Base-by-base conservation (phyloP, 2,888 invertebrate species). In the Tuberolachnus salignus region DNA sequence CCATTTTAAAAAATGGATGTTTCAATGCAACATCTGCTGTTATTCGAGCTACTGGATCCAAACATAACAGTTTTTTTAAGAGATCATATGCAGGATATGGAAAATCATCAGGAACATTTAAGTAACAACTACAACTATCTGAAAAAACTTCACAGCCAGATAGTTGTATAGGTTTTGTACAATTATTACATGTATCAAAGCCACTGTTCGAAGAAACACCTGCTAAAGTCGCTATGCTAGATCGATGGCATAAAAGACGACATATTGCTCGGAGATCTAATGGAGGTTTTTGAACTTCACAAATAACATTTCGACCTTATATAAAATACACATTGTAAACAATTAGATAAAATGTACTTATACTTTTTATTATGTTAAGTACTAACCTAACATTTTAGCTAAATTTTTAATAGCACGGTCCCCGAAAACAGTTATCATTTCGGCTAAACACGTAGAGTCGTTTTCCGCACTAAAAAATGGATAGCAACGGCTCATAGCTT, bases 381-480 rank as follows among this genome's bases (percentile, higher is more conserved):
- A 82, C 84, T 84, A 85, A 91, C 92, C 92, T 81, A 93, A 88
- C 82, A 89, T 87, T 80, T 85, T 84, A 0, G 94, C 94, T 80
- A 92, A 89, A 81, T 88, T 87, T 82, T 90, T 89, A 83, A 95
- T 89, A 82, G 89, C 87, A 64, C 87, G 88, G 75, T 91, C 90
- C 34, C 95, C 95, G 84, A 95, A 90, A 82, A 95, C 87, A 78
- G 91, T 90, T 46, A 91, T 90, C 81, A 95, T 91, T 88, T 95
- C 95, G 64, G 93, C 92, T 57, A 95, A 87, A 80, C 94, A 94
- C 51, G 92, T 88, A 82, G 90, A 87, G 84, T 93, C 93, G 86
- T 94, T 94, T 49, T 90, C 89, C 26, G 94, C 93, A 83, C 92
- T 91, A 85, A 95, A 93, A 86, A 95, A 92, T 72, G 94, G 94